Evolutionary conservation across 2,888 invertebrate genomes (phyloP), one percentile per base, ranked within the genome.

Genomic region (Synanthedon andrenaeformis): DNA sequence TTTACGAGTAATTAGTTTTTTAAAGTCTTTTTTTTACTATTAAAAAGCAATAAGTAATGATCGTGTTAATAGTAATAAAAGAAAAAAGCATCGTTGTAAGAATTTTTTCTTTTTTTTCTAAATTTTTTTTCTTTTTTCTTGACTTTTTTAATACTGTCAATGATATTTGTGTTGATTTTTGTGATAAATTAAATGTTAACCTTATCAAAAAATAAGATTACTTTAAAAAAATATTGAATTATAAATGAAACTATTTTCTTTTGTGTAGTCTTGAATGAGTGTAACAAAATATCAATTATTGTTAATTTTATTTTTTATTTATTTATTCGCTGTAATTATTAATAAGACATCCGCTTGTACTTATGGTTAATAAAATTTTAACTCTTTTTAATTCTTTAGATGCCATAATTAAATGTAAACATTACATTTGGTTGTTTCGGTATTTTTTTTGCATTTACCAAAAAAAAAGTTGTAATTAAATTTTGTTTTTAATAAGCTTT

Each of bases 391-490:
- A 65, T 62, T 65, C 69, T 3, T 35, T 61, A 69, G 74, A 76
- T 76, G 83, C 81, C 78, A 81, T 82, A 76, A 63, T 64, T 67
- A 58, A 59, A 68, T 69, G 70, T 72, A 69, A 71, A 66, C 68
- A 64, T 68, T 70, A 70, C 71, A 76, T 75, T 81, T 72, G 82
- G 76, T 83, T 81, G 79, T 78, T 65, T 81, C 76, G 79, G 79
- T 83, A 82, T 80, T 64, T 64, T 59, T 63, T 70, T 76, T 78
- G 85, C 86, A 86, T 86, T 85, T 86, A 86, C 85, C 86, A 86
- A 85, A 85, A 35, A n/a, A 23, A 85, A 74, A 55, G 50, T 57
- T 57, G 52, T 53, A 59, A 58, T 56, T 57, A 58, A 59, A 58
- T 51, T 42, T 56, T 56, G 54, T 56, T 57, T 56, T 57, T 54